Evolutionary conservation across 1,140 invertebrate species (phyloP), one percentile per base, ranked within the genome.

Genomic region (Cydia pomonella): DNA sequence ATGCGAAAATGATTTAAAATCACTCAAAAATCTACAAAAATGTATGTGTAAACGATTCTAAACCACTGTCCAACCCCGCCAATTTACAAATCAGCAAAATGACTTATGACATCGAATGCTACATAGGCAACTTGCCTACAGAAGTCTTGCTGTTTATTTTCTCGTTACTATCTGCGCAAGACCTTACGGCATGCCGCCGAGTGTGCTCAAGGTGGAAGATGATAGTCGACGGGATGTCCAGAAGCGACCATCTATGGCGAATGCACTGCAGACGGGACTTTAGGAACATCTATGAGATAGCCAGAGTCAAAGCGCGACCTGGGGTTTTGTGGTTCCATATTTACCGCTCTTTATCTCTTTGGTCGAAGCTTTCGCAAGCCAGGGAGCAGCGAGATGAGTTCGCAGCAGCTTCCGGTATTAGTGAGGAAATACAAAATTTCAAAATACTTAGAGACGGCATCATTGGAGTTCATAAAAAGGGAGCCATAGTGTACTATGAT

Each of bases 131-230:
- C 13, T 53, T 86, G n/a, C 86, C 89, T 5, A 84, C 86, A 2
- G 89, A 91, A 79, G 74, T 89, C 6, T 29, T 87, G 1, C 44
- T 87, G 3, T 76, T 84, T 21, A 87, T 89, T 18, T 89, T 87
- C 41, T 81, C 77, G 4, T 84, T 76, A 73, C 74, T 87, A 33
- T 27, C 82, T 16, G 83, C 82, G 0, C 86, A 82, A 80, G 76
- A 87, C 2, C 64, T 90, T 6, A 76, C 79, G 6, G 82, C 50
- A 73, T 90, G 84, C 64, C 84, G 87, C 21, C 75, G 74, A 77
- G 86, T 92, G 1, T 88, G 85, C 44, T 29, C 25, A 0, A 79
- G 84, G 73, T 90, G 87, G 84, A 84, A 79, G 38, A 64, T 76
- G 9, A 82, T 89, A 69, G 73, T 89, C n/a, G 88, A 90, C 64